Percentiles rank a stretch among this genome's conserved stretches.
Evolutionary conservation across 2,797 vertebrate genomes (phyloP).

Genomic region (Phyllotis vaccarum): DNA sequence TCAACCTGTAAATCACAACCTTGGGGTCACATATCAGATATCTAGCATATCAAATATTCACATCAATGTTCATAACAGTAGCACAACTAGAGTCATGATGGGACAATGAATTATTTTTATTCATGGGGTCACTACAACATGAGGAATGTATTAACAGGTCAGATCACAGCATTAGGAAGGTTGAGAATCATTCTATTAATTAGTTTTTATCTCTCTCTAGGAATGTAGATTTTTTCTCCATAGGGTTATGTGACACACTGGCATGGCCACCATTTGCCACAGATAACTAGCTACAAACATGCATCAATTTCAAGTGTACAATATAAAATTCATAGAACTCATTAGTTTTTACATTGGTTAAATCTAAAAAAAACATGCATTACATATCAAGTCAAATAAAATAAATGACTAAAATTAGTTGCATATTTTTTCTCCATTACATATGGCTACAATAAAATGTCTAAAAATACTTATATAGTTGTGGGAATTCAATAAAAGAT

Average conservation of each 20-base stretch:
- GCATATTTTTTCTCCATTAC: not conserved
- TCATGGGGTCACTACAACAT: not conserved
- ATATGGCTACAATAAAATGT: not conserved
- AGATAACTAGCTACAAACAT: not conserved
- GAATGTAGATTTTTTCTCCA: not conserved
- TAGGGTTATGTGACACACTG: not conserved
- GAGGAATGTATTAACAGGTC: not conserved
- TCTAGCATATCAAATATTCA: not conserved
- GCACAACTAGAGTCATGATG: not conserved
- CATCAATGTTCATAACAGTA: not conserved
- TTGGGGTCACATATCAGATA: not conserved
- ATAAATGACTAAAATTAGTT: not conserved
- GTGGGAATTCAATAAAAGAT: too few species aligned
- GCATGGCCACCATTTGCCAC: too few species aligned
- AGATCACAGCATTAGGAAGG: not conserved
- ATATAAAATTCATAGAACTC: not conserved
- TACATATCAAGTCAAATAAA: not conserved
- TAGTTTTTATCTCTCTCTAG: not conserved
- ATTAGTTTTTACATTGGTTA: not conserved
- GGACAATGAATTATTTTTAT: not conserved
- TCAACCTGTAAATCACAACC: not conserved
- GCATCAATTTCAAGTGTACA: not conserved
- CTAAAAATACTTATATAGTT: not conserved
- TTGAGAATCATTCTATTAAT: not conserved
- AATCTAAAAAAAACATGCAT: slow-evolving; percentile 2